Conservation (phyloP, 2,797 vertebrate species). For the Lateolabrax maculatus region DNA sequence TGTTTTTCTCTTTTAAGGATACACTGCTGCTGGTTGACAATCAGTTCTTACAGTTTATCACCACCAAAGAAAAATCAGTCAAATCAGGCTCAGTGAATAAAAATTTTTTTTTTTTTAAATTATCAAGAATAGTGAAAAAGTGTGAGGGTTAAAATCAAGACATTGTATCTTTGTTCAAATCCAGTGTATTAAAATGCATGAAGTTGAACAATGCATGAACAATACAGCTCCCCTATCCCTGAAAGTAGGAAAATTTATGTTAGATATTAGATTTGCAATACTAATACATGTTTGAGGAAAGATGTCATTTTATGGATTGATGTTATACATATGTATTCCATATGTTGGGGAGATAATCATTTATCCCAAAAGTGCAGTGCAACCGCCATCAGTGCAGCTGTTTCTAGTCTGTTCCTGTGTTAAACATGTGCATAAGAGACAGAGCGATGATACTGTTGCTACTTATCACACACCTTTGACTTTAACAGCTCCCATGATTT, state of each 20-base stretch:
- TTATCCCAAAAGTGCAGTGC: not conserved
- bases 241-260: not conserved
- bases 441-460: not conserved
- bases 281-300: not conserved
- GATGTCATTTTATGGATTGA: not conserved
- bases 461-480: slow-evolving; percentile 11
- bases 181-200: not conserved
- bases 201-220: not conserved
- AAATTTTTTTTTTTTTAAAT: too few species aligned
- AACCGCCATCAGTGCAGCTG: not conserved
- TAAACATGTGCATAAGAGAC: slow-evolving; percentile 10
- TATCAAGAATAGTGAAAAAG: too few species aligned
- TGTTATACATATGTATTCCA: not conserved
- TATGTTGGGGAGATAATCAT: not conserved
- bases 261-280: not conserved
- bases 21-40: too few species aligned
- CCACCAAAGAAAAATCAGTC: too few species aligned
- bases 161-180: not conserved
- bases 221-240: not conserved
- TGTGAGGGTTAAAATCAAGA: too few species aligned
- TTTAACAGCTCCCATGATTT: not conserved
- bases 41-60: too few species aligned
- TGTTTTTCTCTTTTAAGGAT: too few species aligned
- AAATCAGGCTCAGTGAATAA: too few species aligned
- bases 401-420: not conserved